phyloP scores from a whole-genome alignment of 2,888 invertebrate genomes.

The Cephus nigrinus region DNA sequence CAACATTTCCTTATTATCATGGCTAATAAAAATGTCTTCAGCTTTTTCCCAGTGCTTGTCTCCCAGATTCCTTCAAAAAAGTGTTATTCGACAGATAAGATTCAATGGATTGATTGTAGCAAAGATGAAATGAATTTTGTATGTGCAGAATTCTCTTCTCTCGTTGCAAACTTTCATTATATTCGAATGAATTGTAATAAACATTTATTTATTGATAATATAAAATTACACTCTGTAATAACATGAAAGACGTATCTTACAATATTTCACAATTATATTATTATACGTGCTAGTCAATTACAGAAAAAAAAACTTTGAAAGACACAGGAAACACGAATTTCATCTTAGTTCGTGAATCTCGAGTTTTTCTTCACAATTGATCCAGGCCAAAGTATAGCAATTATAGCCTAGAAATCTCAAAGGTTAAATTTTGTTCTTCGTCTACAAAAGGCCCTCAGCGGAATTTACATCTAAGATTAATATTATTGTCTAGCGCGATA shows the following conservation, averaged over 20 bases:
- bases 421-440: constrained; percentile 8
- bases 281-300: constrained; percentile 15
- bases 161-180: background rate
- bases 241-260: constrained; percentile 59
- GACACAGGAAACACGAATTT: constrained; percentile 8
- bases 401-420: background rate
- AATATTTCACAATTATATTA: constrained; percentile 58
- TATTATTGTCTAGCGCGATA: background rate
- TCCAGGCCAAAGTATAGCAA: background rate
- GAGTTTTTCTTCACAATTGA: constrained; percentile 3
- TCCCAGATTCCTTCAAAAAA: background rate
- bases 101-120: background rate
- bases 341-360: constrained; percentile 3
- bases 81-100: background rate
- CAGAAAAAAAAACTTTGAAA: background rate
- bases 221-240: constrained; percentile 61
- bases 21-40: too few relatives aligned
- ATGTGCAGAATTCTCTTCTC: background rate
- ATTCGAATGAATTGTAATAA: constrained; percentile 32
- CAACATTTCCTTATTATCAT: too few relatives aligned
- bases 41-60: background rate
- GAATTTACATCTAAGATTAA: constrained; percentile 5
- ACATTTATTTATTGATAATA: constrained; percentile 60
- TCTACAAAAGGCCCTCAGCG: background rate
- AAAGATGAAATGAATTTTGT: background rate